phyloP scores from a whole-genome alignment of 2,888 invertebrate genomes.

The Ferrisia virgata region DNA sequence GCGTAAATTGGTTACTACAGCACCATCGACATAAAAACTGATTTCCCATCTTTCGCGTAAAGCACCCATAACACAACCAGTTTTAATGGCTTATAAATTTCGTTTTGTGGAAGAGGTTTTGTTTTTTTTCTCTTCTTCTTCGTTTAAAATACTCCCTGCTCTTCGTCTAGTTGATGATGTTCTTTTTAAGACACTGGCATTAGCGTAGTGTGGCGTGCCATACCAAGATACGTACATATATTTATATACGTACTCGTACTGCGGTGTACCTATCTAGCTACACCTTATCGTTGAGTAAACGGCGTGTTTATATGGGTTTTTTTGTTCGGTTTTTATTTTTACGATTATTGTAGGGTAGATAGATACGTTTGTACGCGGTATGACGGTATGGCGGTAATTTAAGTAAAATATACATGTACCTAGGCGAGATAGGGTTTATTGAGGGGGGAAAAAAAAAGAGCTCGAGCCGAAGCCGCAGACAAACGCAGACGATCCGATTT shows the following conservation, averaged over 20 bases:
- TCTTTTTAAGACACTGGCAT: slow-evolving; percentile 23
- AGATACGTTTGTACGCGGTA: background rate
- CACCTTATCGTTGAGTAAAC: slow-evolving; percentile 32
- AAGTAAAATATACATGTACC: background rate
- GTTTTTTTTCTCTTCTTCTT: no score
- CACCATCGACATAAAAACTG: slow-evolving; percentile 25
- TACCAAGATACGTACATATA: background rate
- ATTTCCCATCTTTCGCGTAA: slow-evolving; percentile 40
- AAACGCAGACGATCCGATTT: background rate
- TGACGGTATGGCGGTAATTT: no score
- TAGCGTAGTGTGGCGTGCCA: no score
- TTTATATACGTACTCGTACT: background rate
- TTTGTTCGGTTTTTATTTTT: background rate
- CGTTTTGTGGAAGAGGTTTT: slow-evolving; percentile 44
- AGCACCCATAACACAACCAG: slow-evolving; percentile 43
- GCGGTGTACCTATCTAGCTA: no score
- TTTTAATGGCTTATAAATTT: slow-evolving; percentile 46
- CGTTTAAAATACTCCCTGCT: no score
- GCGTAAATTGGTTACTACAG: slow-evolving; percentile 41
- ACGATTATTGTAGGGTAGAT: slow-evolving; percentile 44
- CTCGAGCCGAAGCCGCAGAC: background rate
- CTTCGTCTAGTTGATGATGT: no score
- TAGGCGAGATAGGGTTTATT: background rate
- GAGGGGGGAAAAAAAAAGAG: background rate
- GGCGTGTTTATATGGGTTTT: slow-evolving; percentile 39